Percentiles rank a stretch among this genome's conserved stretches.
Conservation (phyloP, 2,888 invertebrate genomes). For the Tenthredo distinguenda region DNA sequence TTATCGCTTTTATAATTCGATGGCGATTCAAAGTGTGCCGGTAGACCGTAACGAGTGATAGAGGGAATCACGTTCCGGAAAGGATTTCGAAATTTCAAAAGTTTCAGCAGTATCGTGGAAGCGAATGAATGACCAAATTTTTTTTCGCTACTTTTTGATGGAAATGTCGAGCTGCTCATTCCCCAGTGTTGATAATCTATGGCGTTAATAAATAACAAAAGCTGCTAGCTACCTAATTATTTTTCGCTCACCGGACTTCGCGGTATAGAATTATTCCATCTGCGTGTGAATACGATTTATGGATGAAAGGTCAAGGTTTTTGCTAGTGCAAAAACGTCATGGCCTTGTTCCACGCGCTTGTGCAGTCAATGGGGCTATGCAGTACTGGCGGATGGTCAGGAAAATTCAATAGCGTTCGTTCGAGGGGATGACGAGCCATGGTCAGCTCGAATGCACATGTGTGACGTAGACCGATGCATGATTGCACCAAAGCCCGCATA, state of each 20-base stretch:
- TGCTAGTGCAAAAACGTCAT: not conserved
- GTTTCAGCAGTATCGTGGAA: too few relatives aligned
- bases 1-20: not conserved
- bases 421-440: conserved; percentile 37
- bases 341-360: conserved; percentile 14
- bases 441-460: conserved; percentile 4
- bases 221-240: not conserved
- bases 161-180: not conserved
- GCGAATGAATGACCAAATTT: not conserved
- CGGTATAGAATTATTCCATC: not conserved
- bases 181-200: not conserved
- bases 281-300: conserved; percentile 13
- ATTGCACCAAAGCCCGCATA: conserved; percentile 6
- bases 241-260: not conserved
- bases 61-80: not conserved
- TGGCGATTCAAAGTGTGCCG: not conserved
- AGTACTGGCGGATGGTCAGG: conserved; percentile 15
- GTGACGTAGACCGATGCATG: conserved; percentile 36
- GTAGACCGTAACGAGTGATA: not conserved
- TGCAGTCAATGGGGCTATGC: not conserved
- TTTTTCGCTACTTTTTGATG: not conserved
- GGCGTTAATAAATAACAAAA: not conserved
- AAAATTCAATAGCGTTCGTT: conserved; percentile 30
- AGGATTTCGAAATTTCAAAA: not conserved
- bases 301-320: conserved; percentile 30